Percentiles rank a stretch among this genome's conserved stretches.
Conservation (phyloP, 2,113 vertebrate genomes). For the Xiphophorus maculatus region DNA sequence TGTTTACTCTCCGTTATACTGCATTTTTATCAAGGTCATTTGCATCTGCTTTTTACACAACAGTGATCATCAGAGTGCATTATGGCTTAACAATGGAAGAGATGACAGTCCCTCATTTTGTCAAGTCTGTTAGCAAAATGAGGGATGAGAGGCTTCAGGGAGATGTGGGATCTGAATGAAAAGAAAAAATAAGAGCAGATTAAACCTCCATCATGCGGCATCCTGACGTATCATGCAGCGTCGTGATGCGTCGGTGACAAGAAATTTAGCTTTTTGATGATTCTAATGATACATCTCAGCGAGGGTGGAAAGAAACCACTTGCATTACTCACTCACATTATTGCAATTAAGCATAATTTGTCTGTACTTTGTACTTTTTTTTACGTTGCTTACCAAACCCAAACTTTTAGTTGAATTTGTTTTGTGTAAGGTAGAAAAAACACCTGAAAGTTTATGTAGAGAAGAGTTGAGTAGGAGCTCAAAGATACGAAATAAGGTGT, state of each 20-base stretch:
- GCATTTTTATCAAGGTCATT: background rate
- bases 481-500: no score
- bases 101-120: background rate
- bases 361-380: no score
- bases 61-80: constrained; percentile 20
- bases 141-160: constrained; percentile 13
- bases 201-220: background rate
- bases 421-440: background rate
- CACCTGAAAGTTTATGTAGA: background rate
- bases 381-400: no score
- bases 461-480: background rate
- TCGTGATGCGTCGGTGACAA: background rate
- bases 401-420: no score
- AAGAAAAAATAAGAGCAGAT: background rate
- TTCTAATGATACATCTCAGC: background rate
- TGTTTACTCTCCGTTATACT: background rate
- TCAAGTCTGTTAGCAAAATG: constrained; percentile 11
- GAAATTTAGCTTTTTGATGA: background rate
- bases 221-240: no score
- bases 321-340: no score
- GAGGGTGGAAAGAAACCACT: no score
- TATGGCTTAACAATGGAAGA: constrained; percentile 8
- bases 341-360: no score
- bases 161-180: constrained; percentile 1
- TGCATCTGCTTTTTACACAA: constrained; percentile 22